Conservation (phyloP, 2,797 vertebrate genomes). For the Typhlichthys eigenmanni region DNA sequence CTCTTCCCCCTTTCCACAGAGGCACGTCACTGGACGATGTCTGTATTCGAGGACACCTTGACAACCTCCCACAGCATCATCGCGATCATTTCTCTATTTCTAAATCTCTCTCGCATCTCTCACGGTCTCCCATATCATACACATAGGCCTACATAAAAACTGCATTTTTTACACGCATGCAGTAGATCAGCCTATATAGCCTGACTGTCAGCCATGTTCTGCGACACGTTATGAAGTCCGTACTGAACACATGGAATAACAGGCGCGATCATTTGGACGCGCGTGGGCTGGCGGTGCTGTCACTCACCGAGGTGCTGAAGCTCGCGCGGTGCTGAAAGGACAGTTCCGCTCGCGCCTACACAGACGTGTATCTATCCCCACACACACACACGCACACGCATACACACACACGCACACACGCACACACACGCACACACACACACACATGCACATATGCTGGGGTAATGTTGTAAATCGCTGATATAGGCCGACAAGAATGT, state of each 20-base stretch:
- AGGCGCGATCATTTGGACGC: constrained; percentile 28
- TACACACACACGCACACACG: constrained; percentile 31
- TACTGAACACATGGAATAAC: constrained; percentile 43
- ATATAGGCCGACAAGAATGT: constrained; percentile 21
- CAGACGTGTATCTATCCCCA: constrained; percentile 30
- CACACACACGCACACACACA: constrained; percentile 28
- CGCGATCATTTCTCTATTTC: constrained; percentile 41
- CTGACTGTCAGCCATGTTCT: constrained; percentile 46
- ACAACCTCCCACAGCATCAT: constrained; percentile 71
- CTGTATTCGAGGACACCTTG: constrained; percentile 81
- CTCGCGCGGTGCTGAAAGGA: constrained; percentile 76
- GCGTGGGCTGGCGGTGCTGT: constrained; percentile 58
- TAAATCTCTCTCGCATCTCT: constrained; percentile 12
- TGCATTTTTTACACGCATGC: neutral
- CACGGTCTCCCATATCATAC: constrained; percentile 10
- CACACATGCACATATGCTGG: constrained; percentile 5
- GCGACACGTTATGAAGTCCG: constrained; percentile 39
- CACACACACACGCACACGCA: constrained; percentile 6
- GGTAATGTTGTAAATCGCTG: constrained; percentile 23
- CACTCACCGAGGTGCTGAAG: constrained; percentile 70
- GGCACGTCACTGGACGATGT: constrained; percentile 71
- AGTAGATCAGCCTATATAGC: constrained; percentile 28
- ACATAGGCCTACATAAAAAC: neutral
- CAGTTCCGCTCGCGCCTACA: constrained; percentile 72
- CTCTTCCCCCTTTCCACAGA: constrained; percentile 14